Evolutionary conservation across 1,140 invertebrate species (phyloP).

Genomic region (Diachasma alloeum): DNA sequence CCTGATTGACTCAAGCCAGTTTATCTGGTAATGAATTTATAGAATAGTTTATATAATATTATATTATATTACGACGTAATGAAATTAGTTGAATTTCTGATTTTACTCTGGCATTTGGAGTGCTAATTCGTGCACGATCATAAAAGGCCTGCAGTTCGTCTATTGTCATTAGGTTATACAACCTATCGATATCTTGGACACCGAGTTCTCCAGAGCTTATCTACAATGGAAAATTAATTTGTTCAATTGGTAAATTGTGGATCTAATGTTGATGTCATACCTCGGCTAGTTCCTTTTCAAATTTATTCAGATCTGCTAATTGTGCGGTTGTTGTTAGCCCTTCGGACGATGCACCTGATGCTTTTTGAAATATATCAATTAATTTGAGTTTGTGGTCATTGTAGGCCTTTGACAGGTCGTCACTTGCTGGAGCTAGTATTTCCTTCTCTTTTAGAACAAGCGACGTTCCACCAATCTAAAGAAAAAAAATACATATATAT

Average conservation of each 20-base stretch:
- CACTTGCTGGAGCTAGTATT: no score
- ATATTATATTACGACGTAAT: neutral
- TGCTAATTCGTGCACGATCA: neutral
- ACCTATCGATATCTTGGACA: neutral
- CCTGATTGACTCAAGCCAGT: constrained; percentile 8
- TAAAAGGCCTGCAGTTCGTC: neutral
- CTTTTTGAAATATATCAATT: neutral
- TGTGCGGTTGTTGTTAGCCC: neutral
- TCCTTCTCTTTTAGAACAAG: neutral
- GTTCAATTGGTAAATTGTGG: no score
- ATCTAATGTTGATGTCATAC: no score
- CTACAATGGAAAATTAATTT: no score
- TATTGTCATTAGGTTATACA: neutral
- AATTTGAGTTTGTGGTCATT: neutral
- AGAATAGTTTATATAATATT: no score
- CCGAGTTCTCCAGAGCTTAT: no score
- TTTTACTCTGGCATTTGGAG: neutral
- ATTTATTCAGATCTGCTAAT: neutral
- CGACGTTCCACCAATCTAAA: neutral
- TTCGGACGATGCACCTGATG: neutral
- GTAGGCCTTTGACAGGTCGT: no score
- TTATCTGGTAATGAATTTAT: no score
- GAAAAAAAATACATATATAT: no score
- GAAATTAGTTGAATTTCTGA: neutral
- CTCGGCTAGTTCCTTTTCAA: neutral